phyloP scores from a whole-genome alignment of 2,888 invertebrate species.

The Chrysolina haemoptera region DNA sequence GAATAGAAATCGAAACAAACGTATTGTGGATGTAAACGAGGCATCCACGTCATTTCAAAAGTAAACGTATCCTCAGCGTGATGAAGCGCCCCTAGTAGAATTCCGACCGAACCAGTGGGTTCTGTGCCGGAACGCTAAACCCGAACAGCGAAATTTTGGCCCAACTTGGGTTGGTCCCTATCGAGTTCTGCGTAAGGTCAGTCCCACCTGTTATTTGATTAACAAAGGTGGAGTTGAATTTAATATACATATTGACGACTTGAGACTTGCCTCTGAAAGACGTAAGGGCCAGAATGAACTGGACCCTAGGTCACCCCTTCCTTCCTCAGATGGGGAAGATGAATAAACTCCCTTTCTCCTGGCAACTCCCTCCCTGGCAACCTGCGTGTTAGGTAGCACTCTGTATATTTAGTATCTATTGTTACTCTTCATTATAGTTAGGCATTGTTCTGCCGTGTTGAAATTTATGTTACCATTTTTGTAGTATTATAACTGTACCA shows the following conservation, averaged over 20 bases:
- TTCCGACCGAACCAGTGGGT: background rate
- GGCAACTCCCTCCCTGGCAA: too few relatives aligned
- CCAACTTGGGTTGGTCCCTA: background rate
- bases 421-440: too few relatives aligned
- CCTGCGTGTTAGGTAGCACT: too few relatives aligned
- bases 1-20: background rate
- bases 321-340: too few relatives aligned
- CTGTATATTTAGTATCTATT: too few relatives aligned
- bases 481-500: too few relatives aligned
- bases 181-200: background rate
- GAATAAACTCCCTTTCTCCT: too few relatives aligned
- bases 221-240: background rate
- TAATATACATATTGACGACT: background rate
- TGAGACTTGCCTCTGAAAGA: background rate
- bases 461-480: too few relatives aligned
- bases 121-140: background rate
- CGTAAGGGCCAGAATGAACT: background rate
- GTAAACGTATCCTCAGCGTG: background rate
- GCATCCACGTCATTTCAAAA: background rate
- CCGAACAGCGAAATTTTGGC: background rate
- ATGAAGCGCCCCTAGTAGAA: background rate
- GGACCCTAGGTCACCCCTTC: background rate
- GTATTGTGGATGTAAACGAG: background rate
- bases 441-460: too few relatives aligned
- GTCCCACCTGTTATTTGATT: background rate